Evolutionary conservation across 2,888 invertebrate species (phyloP), one percentile per base, ranked within the genome.

Genomic region (Melanotus villosus): DNA sequence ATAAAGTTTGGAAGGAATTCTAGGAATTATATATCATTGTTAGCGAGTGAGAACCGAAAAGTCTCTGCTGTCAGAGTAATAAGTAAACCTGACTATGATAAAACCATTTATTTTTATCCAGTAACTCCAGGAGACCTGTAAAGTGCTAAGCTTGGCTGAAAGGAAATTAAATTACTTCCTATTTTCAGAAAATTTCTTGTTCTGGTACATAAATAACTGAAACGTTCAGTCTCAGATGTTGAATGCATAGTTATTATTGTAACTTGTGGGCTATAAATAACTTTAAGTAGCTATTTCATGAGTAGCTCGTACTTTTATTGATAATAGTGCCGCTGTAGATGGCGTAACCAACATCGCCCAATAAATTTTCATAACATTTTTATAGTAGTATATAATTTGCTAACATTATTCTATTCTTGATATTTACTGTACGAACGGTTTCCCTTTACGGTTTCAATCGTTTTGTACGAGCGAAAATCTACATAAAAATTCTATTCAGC

Each of bases 191-290:
- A 63, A 62, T 60, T 68, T 63, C 68, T 63, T 63, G 63, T 68
- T 68, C 68, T 63, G 56, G 63, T 62, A 54, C 57, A 68, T 68
- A 68, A 68, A 68, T 68, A 68, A 68, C 63, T 14, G 43, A 50
- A 50, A 58, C 62, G 68, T 45, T 68, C 68, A 62, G 68, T 62
- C 68, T 68, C 68, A 68, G 68, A 68, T 68, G 68, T 68, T 68
- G 68, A 68, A 68, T 63, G 68, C 68, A 68, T 63, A 63, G 68
- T 68, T 68, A 68, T 68, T 68, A 68, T 62, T 68, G 62, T 68
- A 68, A 57, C 68, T 68, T 68, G 68, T 47, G 68, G 56, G 47
- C 57, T 32, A 68, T 68, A 68, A 68, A 68, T 68, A 63, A 47
- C 68, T 63, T 62, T 63, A 68, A 68, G 63, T 68, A 63, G 68